Base-by-base conservation (phyloP, 2,888 invertebrate genomes). In the Apamea anceps region DNA sequence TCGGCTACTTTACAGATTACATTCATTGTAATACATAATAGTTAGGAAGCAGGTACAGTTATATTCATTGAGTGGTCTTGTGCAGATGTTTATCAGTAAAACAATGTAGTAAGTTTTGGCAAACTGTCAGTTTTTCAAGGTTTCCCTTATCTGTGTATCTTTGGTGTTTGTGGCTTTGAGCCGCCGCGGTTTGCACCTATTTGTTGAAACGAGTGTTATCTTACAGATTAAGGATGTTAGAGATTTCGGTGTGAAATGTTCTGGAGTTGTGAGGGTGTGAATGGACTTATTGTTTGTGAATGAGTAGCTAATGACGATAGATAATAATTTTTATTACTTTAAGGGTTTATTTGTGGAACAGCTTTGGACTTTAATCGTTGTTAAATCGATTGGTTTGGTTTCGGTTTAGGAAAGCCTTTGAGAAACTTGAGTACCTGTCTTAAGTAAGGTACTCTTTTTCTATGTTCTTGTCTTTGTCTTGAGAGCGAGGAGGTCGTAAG, bases 1-100 rank as follows among this genome's bases (percentile, higher is more conserved):
- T 95, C 96, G 96, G 96, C 96, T 96, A 96, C 96, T 96, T 96
- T 96, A 94, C 95, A 93, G 96, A 96, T 96, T 96, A 96, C 89
- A 88, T 91, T 92, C 90, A 93, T 96, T 95, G 95, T 95, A 88
- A 84, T 89, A 85, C 88, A 90, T 91, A 94, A 95, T 93, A 93
- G 93, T 91, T 91, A 91, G 91, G 90, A 88, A 86, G 91, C 94
- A 95, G 95, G 94, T 96, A 96, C 96, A 95, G 96, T 96, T 96
- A 96, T 92, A 91, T 91, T 94, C 95, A 96, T 96, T 96, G 95
- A 96, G 94, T 90, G 92, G 91, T 91, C 90, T 88, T 86, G 77
- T 90, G 91, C 94, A 95, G 96, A 96, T 96, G 95, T 91, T 90
- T 96, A 95, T 96, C 96, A 93, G 85, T 95, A 95, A 96, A 96